Evolutionary conservation across 30 jellyfish, hydroid and myxozoan genomes (phyloP).

Genomic region (Turritopsis rubra): DNA sequence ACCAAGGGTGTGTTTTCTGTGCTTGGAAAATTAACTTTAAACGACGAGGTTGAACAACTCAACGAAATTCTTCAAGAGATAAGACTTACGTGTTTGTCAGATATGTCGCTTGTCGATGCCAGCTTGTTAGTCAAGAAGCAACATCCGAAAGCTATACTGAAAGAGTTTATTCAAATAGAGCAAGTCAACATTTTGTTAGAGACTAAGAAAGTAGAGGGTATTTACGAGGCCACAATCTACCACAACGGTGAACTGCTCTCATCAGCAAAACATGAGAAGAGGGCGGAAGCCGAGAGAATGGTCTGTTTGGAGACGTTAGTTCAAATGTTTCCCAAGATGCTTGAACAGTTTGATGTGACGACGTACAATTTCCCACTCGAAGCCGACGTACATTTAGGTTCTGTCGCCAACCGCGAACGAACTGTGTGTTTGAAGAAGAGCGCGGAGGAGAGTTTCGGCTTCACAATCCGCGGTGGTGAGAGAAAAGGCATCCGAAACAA

Average conservation of each 20-base stretch:
- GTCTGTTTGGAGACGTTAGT: slow-evolving; percentile 2
- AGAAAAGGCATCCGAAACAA: slow-evolving; percentile 31
- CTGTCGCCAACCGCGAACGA: slow-evolving; percentile 12
- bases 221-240: slow-evolving; percentile 15
- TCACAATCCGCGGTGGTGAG: slow-evolving; percentile 38
- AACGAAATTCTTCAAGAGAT: neutral
- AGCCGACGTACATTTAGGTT: neutral
- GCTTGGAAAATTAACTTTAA: neutral
- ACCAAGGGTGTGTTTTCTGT: neutral
- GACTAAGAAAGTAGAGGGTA: neutral
- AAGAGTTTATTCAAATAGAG: neutral
- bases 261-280: neutral
- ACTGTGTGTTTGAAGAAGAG: neutral
- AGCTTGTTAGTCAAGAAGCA: neutral
- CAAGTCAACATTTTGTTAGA: slow-evolving; percentile 10
- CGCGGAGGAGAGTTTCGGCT: slow-evolving; percentile 24
- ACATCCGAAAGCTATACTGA: slow-evolving; percentile 21
- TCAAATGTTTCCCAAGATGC: neutral
- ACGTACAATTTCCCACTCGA: slow-evolving; percentile 4
- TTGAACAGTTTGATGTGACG: neutral
- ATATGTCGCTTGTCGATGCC: neutral
- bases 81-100: neutral
- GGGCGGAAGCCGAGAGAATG: slow-evolving; percentile 9
- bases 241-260: neutral
- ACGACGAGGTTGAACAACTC: neutral